Base-by-base conservation (phyloP, 2,888 invertebrate species). In the Tortricodes alternella region DNA sequence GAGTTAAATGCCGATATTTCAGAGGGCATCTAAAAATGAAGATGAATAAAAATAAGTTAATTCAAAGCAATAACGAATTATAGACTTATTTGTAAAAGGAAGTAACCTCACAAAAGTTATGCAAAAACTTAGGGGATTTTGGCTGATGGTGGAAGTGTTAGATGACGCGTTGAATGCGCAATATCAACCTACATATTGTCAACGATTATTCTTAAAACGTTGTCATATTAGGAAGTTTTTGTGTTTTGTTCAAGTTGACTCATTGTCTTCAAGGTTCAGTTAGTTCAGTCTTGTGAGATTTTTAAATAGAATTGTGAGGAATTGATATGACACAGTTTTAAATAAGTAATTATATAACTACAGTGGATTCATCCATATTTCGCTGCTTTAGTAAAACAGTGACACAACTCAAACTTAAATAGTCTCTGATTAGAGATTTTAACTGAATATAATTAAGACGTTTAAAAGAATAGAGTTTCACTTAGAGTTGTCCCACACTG, bases 181-280 rank as follows among this genome's bases (percentile, higher is more conserved):
- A 70, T 56, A 59, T 52, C 62, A 62, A 61, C 63, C 68, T 64
- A 64, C 59, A 61, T 62, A 37, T 44, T 53, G 38, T 37, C 27
- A 48, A 53, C 58, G 58, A 61, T 61, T 62, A 49, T 65, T 64
- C 65, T 57, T 58, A 48, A 60, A 62, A 61, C 62, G 56, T 60
- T 61, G 62, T 68, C 68, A 66, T 71, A 73, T 70, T 74, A 73
- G 71, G 70, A 70, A 61, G 63, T 73, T 74, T 74, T 76, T 72
- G 70, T 74, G 51, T 53, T 58, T 55, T 62, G 61, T 65, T 62
- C 71, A 65, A 68, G 62, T 66, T 64, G 76, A 78, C 53, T 79
- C 80, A 79, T 59, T 58, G 37, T 60, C 46, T 61, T 64, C 73
- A 76, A 78, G 74, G 77, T 44, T 49, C 24, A 35, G 34, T 49